Base-by-base conservation (phyloP, 30 jellyfish, hydroid and myxozoan species). In the Clytia hemisphaerica region DNA sequence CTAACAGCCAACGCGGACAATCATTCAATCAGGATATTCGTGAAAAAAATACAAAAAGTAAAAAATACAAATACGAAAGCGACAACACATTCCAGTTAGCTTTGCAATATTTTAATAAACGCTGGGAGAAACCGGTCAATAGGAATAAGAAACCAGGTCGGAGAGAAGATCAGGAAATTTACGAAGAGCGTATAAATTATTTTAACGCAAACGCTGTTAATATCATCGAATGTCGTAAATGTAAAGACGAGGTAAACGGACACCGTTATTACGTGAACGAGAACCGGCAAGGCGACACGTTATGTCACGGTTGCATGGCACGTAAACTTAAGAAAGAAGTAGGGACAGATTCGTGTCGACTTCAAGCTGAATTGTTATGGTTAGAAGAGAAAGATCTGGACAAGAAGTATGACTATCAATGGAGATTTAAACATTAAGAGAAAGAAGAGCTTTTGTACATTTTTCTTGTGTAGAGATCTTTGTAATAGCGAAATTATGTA, bases 111-210 rank as follows among this genome's bases (percentile, higher is more conserved):
- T 67, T 16, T 45, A 67, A 67, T 24, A 22, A 46, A 12, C 54
- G 79, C 6, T 67, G 79, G 79, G 54, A 67, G 36, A 67, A 67
- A 31, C 36, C 75, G 14, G 29, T 31, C 18, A 67, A 37, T 29
- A 27, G 33, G 4, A 61, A 61, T 16, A 61, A 61, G 64, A 61
- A 67, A 22, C 47, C 40, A 26, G 47, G 15, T 0, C 47, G n/a
- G 12, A 75, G 76, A 37, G 15, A 0, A 32, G 45, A 67, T 12
- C 79, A 67, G 45, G 79, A 37, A 24, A 45, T 67, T 38, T 67
- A 6, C 36, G 75, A 38, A 3, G 76, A 67, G 45, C 40, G 45
- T 19, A 42, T 67, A n/a, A n/a, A n/a, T n/a, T 32, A 29, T 54
- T 24, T 67, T 37, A 46, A 28, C 24, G 4, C n/a, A 27, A 14